These are phyloP conservation scores for Micrasema longulum DNA, from an alignment of 1,140 invertebrate species.

Conservation along the genomic window DNA sequence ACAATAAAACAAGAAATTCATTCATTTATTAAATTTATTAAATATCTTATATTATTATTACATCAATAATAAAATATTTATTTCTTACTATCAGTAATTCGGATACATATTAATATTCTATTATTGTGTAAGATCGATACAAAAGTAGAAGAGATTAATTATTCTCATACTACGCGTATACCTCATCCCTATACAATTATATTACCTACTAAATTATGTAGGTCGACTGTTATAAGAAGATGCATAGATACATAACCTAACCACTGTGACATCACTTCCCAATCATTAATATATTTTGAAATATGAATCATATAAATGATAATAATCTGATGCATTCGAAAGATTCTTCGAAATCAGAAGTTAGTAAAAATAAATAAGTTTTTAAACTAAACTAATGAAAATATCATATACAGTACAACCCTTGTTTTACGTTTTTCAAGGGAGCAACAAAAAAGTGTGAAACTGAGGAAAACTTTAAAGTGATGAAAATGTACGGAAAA, in stretches of 20 bases:
- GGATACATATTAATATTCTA: constrained; percentile 17
- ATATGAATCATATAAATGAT: too few species aligned
- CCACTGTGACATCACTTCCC: background rate
- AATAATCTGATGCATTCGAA: too few species aligned
- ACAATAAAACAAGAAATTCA: too few species aligned
- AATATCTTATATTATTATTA: constrained; percentile 6
- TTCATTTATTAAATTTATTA: constrained; percentile 14
- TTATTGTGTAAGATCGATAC: constrained; percentile 18
- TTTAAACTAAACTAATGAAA: too few species aligned
- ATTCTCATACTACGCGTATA: background rate
- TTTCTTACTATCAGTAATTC: constrained; percentile 33
- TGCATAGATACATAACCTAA: background rate
- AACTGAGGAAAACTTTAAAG: too few species aligned
- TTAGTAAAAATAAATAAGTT: too few species aligned
- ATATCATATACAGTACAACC: too few species aligned
- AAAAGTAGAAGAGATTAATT: background rate
- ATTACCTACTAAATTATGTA: constrained; percentile 1
- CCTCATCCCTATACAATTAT: background rate
- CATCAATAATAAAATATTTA: constrained; percentile 31
- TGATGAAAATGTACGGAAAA: too few species aligned
- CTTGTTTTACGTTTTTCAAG: too few species aligned
- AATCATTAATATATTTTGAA: too few species aligned
- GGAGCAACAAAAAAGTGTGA: too few species aligned
- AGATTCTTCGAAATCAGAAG: too few species aligned
- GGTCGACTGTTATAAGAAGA: background rate